phyloP scores from a whole-genome alignment of 2,797 vertebrate species.

The Sternotherus odoratus region DNA sequence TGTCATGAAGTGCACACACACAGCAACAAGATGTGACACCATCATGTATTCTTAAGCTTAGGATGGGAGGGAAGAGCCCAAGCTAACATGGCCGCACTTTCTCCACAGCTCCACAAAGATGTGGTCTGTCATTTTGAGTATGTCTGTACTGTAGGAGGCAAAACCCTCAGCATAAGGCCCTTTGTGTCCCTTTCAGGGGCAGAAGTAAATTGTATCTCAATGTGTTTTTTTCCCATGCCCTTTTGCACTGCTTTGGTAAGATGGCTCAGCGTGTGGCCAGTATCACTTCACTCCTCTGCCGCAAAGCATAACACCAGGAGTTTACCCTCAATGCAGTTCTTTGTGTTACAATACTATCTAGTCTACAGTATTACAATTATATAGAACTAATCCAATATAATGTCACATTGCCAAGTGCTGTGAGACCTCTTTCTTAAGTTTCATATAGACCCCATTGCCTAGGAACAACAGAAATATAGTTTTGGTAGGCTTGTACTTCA shows the following conservation, averaged over 20 bases:
- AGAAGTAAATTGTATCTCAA: neutral
- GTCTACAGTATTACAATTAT: neutral
- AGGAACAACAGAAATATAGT: neutral
- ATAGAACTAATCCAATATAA: neutral
- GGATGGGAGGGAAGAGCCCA: neutral
- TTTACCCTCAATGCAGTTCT: neutral
- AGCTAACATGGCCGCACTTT: neutral
- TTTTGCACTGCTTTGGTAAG: neutral
- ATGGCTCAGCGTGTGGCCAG: neutral
- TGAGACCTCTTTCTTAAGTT: neutral
- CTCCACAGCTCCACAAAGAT: neutral
- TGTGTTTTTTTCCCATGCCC: neutral
- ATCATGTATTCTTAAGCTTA: neutral
- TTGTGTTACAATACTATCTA: neutral
- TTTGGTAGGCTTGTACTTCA: neutral
- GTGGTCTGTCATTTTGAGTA: neutral
- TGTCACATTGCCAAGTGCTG: rapidly evolving
- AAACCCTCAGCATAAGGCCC: neutral
- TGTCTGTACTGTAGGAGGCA: neutral
- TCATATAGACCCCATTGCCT: neutral
- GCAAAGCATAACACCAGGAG: neutral
- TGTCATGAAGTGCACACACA: neutral
- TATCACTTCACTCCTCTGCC: neutral
- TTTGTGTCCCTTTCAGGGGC: neutral
- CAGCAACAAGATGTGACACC: too few relatives aligned